These are phyloP conservation scores for Buathra laborator DNA, from an alignment of 2,888 invertebrate species.

Conservation along the genomic window DNA sequence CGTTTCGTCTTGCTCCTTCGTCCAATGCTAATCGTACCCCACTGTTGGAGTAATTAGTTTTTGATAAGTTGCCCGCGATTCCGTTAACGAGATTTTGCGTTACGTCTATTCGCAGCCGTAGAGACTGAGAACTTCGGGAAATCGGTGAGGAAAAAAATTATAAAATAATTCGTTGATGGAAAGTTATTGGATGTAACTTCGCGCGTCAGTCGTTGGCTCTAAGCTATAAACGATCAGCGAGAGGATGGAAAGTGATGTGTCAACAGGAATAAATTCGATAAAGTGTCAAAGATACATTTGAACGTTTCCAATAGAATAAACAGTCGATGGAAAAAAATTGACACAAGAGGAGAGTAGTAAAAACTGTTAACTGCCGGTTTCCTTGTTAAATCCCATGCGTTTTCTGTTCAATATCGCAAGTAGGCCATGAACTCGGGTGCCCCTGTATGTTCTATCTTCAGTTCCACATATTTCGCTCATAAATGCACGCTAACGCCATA, in stretches of 20 bases:
- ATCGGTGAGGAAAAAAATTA: not conserved
- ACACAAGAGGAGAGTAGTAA: not conserved
- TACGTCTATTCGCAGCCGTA: not conserved
- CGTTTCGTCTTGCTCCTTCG: slow-evolving; percentile 16
- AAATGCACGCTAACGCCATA: slow-evolving; percentile 29
- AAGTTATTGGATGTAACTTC: not conserved
- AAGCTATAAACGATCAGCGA: not conserved
- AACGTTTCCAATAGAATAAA: slow-evolving; percentile 53
- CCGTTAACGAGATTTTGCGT: slow-evolving; percentile 23
- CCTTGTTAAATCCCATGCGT: slow-evolving; percentile 53
- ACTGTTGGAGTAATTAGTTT: slow-evolving; percentile 49
- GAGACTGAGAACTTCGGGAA: not conserved
- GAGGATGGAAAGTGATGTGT: not conserved
- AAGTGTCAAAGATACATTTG: slow-evolving; percentile 1
- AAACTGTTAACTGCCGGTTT: slow-evolving; percentile 29
- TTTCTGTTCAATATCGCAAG: slow-evolving; percentile 80
- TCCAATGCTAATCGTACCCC: slow-evolving; percentile 46
- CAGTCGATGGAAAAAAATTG: slow-evolving; percentile 70
- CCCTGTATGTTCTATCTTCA: slow-evolving; percentile 41
- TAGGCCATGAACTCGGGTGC: slow-evolving; percentile 80
- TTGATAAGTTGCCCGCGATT: slow-evolving; percentile 41
- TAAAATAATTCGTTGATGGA: not conserved
- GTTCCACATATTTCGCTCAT: not conserved
- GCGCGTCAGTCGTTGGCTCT: not conserved
- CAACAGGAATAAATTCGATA: slow-evolving; percentile 8